Evolutionary conservation across 23 tunicate species (phyloP).

Genomic region (Diplosoma virens): DNA sequence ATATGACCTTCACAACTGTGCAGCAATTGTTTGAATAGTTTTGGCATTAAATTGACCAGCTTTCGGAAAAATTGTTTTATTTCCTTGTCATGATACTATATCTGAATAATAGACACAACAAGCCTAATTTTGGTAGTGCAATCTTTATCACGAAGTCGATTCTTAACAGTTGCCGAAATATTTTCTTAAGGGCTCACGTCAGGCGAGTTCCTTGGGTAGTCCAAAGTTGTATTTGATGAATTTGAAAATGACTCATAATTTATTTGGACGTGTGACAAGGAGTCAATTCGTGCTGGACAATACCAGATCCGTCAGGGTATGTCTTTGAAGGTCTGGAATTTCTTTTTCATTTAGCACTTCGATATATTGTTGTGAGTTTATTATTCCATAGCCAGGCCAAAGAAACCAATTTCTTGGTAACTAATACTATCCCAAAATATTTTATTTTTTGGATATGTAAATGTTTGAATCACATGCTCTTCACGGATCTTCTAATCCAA

Average conservation of each 20-base stretch:
- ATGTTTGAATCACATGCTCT: background rate
- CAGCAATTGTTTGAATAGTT: too few species aligned
- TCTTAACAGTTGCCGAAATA: background rate
- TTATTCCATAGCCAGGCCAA: background rate
- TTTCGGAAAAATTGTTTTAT: too few species aligned
- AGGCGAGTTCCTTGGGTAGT: background rate
- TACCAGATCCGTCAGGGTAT: background rate
- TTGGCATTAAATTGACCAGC: too few species aligned
- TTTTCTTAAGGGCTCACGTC: background rate
- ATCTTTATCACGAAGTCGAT: background rate
- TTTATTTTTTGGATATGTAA: background rate
- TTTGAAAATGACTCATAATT: background rate
- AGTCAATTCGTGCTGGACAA: background rate
- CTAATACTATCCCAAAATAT: too few species aligned
- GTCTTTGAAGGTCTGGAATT: background rate
- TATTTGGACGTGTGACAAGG: background rate
- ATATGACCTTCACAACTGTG: too few species aligned
- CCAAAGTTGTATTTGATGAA: background rate
- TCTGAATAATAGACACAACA: background rate
- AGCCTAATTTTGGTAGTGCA: background rate
- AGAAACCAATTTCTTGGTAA: too few species aligned
- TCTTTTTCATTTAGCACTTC: background rate
- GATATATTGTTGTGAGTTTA: background rate
- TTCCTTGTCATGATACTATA: too few species aligned
- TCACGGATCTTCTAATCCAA: background rate